Evolutionary conservation across 2,113 vertebrate species (phyloP), one percentile per base, ranked within the genome.

Genomic region (Ornithorhynchus anatinus): DNA sequence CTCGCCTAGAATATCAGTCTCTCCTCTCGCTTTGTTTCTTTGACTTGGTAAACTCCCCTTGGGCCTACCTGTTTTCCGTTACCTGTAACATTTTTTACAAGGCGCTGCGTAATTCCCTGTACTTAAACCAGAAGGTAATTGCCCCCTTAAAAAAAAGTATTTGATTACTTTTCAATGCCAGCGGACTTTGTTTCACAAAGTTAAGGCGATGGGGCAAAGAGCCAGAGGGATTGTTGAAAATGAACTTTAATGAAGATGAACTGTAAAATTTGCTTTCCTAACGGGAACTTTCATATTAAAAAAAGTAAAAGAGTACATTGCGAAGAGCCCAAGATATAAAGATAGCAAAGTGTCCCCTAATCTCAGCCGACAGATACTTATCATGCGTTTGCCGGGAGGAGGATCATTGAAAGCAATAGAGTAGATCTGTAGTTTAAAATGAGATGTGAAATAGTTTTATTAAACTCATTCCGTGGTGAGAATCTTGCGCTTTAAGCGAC

Each of bases 61-160:
- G 5, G 38, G 42, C 19, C 25, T 75, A 43, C 72, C 80, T 89
- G 73, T 80, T 73, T 87, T 15, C 0, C 43, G 59, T 78, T 89
- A 82, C 59, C 65, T 70, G 0, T 32, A 61, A 40, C 32, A 43
- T 19, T 20, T 88, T 91, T 90, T 91, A 88, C 68, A 69, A 52
- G 38, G 68, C 42, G 64, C 1, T 29, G 64, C 72, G 66, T 77
- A 83, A 85, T 82, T 90, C 90, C 80, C 66, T 57, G 68, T 88
- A 67, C 59, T 81, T 58, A 76, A 87, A 73, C 65, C 69, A 90
- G 90, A 88, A 72, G 60, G 8, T 82, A 80, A 86, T 80, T 87
- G 69, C 58, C 67, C 62, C 60, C 80, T 80, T 84, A 69, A 81
- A 78, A 77, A 58, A 23, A n/a, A 4, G 13, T 74, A 89, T 84